These are phyloP conservation scores for Marasmarcha lunaedactyla DNA, from an alignment of 2,888 invertebrate genomes.

Conservation along the genomic window DNA sequence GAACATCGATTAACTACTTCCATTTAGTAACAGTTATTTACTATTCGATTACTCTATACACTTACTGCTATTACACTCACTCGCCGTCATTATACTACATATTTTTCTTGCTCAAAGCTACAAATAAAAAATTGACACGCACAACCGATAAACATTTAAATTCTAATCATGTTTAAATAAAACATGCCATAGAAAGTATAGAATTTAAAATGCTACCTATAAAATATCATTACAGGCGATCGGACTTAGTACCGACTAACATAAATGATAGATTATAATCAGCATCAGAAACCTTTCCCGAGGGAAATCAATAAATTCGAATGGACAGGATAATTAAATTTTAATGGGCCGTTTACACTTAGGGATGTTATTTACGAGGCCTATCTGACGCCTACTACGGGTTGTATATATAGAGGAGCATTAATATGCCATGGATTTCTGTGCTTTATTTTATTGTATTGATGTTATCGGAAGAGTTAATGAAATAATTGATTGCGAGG, in stretches of 20 bases:
- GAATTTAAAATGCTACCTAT: not conserved
- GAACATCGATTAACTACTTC: no score
- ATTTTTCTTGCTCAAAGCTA: no score
- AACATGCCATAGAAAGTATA: not conserved
- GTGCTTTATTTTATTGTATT: not conserved
- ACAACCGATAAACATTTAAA: not conserved
- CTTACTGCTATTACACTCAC: no score
- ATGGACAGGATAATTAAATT: conserved; percentile 44
- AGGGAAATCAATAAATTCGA: conserved; percentile 47
- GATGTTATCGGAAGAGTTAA: no score
- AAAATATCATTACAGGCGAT: not conserved
- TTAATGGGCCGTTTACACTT: conserved; percentile 39
- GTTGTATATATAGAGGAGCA: not conserved
- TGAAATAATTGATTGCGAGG: no score
- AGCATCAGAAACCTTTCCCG: conserved; percentile 25
- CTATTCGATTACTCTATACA: no score
- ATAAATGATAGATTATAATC: conserved; percentile 19
- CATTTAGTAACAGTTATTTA: no score
- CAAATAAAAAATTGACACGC: not conserved
- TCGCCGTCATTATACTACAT: no score
- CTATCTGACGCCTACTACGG: conserved; percentile 31
- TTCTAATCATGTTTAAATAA: conserved; percentile 1
- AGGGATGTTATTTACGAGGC: conserved; percentile 33
- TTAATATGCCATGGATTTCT: not conserved
- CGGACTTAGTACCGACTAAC: not conserved